A percentile compares a stretch with the other conserved stretches of the same genome.
These are phyloP conservation scores for Pharmacophagus antenor DNA, from an alignment of 2,888 invertebrate species.

Conservation along the genomic window DNA sequence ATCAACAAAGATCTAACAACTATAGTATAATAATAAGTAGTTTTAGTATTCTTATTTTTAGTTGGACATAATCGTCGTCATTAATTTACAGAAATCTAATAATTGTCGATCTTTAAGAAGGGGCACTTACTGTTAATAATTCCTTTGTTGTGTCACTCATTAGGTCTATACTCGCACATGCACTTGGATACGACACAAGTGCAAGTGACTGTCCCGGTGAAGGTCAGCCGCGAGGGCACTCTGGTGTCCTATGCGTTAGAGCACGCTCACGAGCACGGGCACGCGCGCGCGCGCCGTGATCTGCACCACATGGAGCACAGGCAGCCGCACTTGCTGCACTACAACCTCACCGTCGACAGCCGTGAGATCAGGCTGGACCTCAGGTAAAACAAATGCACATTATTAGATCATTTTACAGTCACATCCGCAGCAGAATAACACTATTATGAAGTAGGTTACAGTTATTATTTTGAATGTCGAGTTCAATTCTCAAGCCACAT, in stretches of 20 bases:
- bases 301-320: constrained; percentile 54
- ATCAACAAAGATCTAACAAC: too few species aligned
- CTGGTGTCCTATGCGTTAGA: constrained; percentile 80
- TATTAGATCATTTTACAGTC: too few species aligned
- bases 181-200: constrained; percentile 76
- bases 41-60: too few species aligned
- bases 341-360: constrained; percentile 74
- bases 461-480: too few species aligned
- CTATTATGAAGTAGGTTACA: too few species aligned
- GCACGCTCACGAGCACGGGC: constrained; percentile 76
- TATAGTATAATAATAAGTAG: too few species aligned
- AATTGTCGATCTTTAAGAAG: too few species aligned
- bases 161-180: constrained; percentile 75
- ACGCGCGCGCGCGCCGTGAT: constrained; percentile 76
- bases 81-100: too few species aligned
- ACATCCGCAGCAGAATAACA: too few species aligned
- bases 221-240: constrained; percentile 80
- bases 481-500: too few species aligned
- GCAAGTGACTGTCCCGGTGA: constrained; percentile 82
- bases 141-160: constrained; percentile 7
- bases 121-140: too few species aligned
- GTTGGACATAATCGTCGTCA: too few species aligned
- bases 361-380: constrained; percentile 69
- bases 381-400: constrained; percentile 59
- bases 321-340: constrained; percentile 63